Percentiles rank a stretch among this genome's conserved stretches.
Conservation (phyloP, 1,140 invertebrate species). For the Philopotamus ludificatus region DNA sequence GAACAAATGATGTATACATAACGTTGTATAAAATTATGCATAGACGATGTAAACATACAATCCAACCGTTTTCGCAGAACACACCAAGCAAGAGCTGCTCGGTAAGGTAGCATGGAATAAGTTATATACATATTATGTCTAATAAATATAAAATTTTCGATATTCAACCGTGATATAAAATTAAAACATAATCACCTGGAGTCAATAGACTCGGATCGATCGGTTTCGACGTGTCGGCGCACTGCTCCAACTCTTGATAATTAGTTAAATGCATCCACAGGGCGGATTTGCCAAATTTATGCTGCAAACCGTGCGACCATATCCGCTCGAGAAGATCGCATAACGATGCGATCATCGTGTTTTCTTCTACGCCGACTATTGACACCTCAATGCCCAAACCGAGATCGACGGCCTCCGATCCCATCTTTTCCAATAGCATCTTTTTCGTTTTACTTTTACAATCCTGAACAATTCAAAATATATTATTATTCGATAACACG, state of each 20-base stretch:
- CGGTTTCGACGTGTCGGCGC: slow-evolving; percentile 69
- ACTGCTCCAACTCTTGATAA: slow-evolving; percentile 86
- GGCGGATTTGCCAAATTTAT: slow-evolving; percentile 93
- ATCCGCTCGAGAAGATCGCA: slow-evolving; percentile 97
- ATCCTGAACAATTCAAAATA: slow-evolving; percentile 59
- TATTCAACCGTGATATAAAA: background rate
- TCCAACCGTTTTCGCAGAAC: slow-evolving; percentile 84
- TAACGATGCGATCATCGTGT: slow-evolving; percentile 93
- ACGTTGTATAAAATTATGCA: slow-evolving; percentile 19
- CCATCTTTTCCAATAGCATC: slow-evolving; percentile 98
- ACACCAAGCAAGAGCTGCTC: slow-evolving; percentile 84
- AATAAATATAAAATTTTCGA: background rate
- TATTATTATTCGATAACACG: too few relatives aligned
- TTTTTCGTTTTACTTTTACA: slow-evolving; percentile 93
- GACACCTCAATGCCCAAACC: slow-evolving; percentile 67
- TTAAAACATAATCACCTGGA: slow-evolving; percentile 64
- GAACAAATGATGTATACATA: slow-evolving; percentile 22
- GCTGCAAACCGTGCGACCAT: slow-evolving; percentile 96
- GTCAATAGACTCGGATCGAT: slow-evolving; percentile 79
- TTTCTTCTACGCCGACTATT: slow-evolving; percentile 84
- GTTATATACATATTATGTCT: background rate
- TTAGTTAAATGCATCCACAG: slow-evolving; percentile 91
- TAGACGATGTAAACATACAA: slow-evolving; percentile 65
- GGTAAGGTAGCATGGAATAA: slow-evolving; percentile 24
- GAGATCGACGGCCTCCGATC: slow-evolving; percentile 74